A percentile compares a stretch with the other conserved stretches of the same genome.
Conservation (phyloP, 2,797 vertebrate genomes). For the Rhabdomys pumilio region DNA sequence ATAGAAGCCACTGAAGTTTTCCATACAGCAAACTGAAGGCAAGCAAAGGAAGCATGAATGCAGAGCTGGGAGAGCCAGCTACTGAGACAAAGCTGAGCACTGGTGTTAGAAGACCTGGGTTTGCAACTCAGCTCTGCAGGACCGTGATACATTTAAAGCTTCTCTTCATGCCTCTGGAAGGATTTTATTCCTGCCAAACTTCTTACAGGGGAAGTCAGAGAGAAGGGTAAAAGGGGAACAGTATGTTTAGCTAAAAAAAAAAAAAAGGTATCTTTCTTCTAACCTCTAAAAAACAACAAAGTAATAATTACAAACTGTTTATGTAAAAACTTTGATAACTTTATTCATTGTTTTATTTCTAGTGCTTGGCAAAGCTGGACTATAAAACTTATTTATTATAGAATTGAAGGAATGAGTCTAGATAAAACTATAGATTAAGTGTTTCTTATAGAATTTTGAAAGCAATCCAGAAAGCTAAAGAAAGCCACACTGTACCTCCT, state of each 20-base stretch:
- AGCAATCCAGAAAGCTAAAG: slow-evolving; percentile 47
- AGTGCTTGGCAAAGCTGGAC: slow-evolving; percentile 22
- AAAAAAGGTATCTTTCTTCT: slow-evolving; percentile 47
- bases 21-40: not conserved
- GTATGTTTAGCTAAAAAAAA: slow-evolving; percentile 32
- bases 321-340: slow-evolving; percentile 49
- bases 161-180: slow-evolving; percentile 57
- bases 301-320: slow-evolving; percentile 58
- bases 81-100: not conserved
- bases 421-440: slow-evolving; percentile 28
- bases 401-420: slow-evolving; percentile 29
- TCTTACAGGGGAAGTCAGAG: slow-evolving; percentile 71
- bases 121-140: slow-evolving; percentile 3
- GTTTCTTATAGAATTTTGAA: not conserved
- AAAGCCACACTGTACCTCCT: not conserved
- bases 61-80: not conserved
- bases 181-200: slow-evolving; percentile 59
- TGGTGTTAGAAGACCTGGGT: not conserved
- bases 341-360: slow-evolving; percentile 61
- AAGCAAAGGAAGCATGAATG: slow-evolving; percentile 12
- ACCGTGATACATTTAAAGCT: slow-evolving; percentile 18
- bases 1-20: slow-evolving; percentile 4
- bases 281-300: slow-evolving; percentile 53
- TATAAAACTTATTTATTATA: slow-evolving; percentile 31
- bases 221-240: slow-evolving; percentile 64